These are phyloP conservation scores for Melanotaenia boesemani DNA, from an alignment of 2,797 vertebrate genomes.

Conservation along the genomic window DNA sequence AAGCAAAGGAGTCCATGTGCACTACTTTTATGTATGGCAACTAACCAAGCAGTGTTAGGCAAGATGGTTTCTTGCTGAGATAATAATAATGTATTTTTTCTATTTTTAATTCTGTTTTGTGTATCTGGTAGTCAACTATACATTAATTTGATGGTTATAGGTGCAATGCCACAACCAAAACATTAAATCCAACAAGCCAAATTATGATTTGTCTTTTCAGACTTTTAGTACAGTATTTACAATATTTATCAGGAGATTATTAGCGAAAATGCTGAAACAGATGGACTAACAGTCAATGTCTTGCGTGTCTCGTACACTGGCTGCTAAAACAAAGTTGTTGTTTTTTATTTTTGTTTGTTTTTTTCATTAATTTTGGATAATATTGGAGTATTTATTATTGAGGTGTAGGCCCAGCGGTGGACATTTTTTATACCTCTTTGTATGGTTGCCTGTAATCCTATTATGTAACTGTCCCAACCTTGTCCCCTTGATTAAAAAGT, in stretches of 20 bases:
- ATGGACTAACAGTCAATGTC: slow-evolving; percentile 13
- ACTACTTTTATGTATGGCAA: slow-evolving; percentile 12
- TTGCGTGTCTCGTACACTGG: slow-evolving; percentile 20
- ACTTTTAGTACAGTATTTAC: not conserved
- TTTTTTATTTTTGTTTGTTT: no score
- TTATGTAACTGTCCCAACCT: slow-evolving; percentile 34
- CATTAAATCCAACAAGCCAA: not conserved
- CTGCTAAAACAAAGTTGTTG: not conserved
- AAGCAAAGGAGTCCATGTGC: slow-evolving; percentile 42
- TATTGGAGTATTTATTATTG: slow-evolving; percentile 18
- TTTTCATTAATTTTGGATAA: slow-evolving; percentile 13
- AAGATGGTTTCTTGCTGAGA: slow-evolving; percentile 37
- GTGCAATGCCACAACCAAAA: not conserved
- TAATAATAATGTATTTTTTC: slow-evolving; percentile 44
- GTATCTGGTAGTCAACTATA: slow-evolving; percentile 32
- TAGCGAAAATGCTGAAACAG: slow-evolving; percentile 10
- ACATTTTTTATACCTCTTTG: slow-evolving; percentile 14
- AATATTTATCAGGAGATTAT: slow-evolving; percentile 13
- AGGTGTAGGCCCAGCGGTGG: slow-evolving; percentile 19
- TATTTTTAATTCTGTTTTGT: slow-evolving; percentile 21
- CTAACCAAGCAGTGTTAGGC: slow-evolving; percentile 39
- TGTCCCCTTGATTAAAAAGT: slow-evolving; percentile 18
- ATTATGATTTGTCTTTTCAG: not conserved
- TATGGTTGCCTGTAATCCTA: slow-evolving; percentile 32
- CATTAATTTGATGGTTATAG: slow-evolving; percentile 2